A percentile compares a stretch with the other conserved stretches of the same genome.
These are phyloP conservation scores for Chymomyza costata DNA, from an alignment of 1,140 invertebrate genomes.

Conservation along the genomic window DNA sequence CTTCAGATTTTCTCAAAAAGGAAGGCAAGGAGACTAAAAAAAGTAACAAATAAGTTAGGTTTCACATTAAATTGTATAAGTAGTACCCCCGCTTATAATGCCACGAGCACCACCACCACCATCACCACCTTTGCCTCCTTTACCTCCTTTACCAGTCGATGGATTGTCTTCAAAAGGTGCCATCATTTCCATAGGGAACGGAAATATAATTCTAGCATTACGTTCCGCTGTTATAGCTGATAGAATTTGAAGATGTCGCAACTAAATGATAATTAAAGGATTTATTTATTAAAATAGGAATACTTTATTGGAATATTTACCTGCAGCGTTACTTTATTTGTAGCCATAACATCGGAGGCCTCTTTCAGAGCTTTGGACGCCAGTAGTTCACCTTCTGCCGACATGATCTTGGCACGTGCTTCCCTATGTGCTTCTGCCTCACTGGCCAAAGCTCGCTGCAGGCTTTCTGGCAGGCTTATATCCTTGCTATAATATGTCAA, in stretches of 20 bases:
- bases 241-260: slow-evolving; percentile 83
- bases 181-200: slow-evolving; percentile 88
- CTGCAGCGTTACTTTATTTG: slow-evolving; percentile 91
- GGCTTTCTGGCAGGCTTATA: slow-evolving; percentile 86
- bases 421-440: slow-evolving; percentile 88
- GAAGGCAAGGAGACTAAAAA: no score
- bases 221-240: slow-evolving; percentile 97
- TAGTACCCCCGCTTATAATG: neutral
- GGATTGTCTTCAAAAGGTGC: slow-evolving; percentile 28
- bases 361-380: slow-evolving; percentile 92
- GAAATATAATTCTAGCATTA: slow-evolving; percentile 97
- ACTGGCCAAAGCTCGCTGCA: slow-evolving; percentile 90
- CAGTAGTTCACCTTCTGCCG: slow-evolving; percentile 90
- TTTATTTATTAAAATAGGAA: neutral
- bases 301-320: slow-evolving; percentile 74
- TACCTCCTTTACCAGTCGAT: no score
- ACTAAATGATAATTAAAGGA: slow-evolving; percentile 17
- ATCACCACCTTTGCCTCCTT: slow-evolving; percentile 1
- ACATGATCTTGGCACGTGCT: slow-evolving; percentile 85
- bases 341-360: slow-evolving; percentile 93
- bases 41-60: no score
- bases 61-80: no score
- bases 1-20: no score
- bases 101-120: neutral
- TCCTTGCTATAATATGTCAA: slow-evolving; percentile 89